Evolutionary conservation across 1,140 invertebrate species (phyloP), one percentile per base, ranked within the genome.

Genomic region (Pinna nobilis): DNA sequence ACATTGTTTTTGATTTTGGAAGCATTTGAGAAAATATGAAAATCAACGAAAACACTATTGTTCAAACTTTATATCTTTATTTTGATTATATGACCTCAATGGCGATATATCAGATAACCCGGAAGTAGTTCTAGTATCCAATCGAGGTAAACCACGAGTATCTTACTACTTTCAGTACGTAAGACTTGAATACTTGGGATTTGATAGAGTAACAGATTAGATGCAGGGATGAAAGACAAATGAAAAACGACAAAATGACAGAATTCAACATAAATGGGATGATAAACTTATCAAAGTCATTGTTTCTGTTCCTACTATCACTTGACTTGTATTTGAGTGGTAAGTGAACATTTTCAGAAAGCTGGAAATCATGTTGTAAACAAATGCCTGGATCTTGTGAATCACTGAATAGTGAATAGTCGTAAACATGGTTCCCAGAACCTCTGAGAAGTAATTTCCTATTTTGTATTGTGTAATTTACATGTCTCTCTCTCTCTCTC

Each of bases 91-190:
- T 28, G 15, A 35, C 23, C 37, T 35, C 23, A 59, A n/a, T 30
- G 37, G 37, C 55, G 55, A 59, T 5, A n/a, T 59, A 33, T 7
- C 30, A 4, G n/a, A 65, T 82, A 67, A 82, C 77, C 81, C 80
- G 82, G 82, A 84, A 84, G 74, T 79, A 55, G 49, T 53, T 35
- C 28, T 47, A 57, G 57, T 71, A 63, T 59, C 82, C 82, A 84
- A 84, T 84, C 70, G 60, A 66, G 65, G 59, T 41, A 78, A 39
- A 68, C 78, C 82, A 84, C 82, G 82, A 84, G 70, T 80, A 74
- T 13, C 30, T 59, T 33, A 32, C 30, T 60, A 28, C 53, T 51
- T 32, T 74, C 47, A 68, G 44, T 35, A 50, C 50, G 60, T 35
- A 68, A 66, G 63, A 47, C 25, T 33, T 15, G 32, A 20, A 28